A percentile compares a stretch with the other conserved stretches of the same genome.
phyloP scores from a whole-genome alignment of 2,797 vertebrate genomes.

The Crenuchus spilurus region DNA sequence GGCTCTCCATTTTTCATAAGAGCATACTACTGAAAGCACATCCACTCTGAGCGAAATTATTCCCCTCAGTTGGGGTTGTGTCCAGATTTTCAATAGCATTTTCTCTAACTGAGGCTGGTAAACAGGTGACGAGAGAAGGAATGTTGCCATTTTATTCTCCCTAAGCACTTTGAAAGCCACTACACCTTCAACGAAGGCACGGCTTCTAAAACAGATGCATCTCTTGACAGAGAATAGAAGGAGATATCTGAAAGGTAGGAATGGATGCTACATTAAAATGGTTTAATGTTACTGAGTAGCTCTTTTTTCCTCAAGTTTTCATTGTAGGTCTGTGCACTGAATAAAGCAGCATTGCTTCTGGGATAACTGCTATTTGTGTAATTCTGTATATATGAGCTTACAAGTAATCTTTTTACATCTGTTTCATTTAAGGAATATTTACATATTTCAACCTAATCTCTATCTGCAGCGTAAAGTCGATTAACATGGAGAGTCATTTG shows the following conservation, averaged over 20 bases:
- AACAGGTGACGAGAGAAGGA: background rate
- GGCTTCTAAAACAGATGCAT: constrained; percentile 53
- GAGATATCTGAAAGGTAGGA: constrained; percentile 55
- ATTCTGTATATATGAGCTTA: background rate
- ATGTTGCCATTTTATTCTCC: background rate
- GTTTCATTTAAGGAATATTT: constrained; percentile 11
- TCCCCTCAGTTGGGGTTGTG: constrained; percentile 13
- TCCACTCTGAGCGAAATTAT: constrained; percentile 1
- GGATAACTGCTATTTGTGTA: background rate
- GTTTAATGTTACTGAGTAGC: background rate
- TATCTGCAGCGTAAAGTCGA: background rate
- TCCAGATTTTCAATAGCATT: constrained; percentile 8
- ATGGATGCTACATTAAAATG: background rate
- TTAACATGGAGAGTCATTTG: background rate
- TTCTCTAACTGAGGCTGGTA: background rate
- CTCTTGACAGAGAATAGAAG: constrained; percentile 53
- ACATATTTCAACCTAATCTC: background rate
- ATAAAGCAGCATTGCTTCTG: background rate
- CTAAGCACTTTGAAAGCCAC: background rate
- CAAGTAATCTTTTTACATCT: background rate
- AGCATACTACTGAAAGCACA: background rate
- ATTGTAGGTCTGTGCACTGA: background rate
- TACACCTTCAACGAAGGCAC: background rate
- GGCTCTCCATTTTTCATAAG: constrained; percentile 42
- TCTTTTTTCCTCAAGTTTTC: background rate